A percentile compares a stretch with the other conserved stretches of the same genome.
These are phyloP conservation scores for Polyploca ridens DNA, from an alignment of 2,888 invertebrate species.

Conservation along the genomic window DNA sequence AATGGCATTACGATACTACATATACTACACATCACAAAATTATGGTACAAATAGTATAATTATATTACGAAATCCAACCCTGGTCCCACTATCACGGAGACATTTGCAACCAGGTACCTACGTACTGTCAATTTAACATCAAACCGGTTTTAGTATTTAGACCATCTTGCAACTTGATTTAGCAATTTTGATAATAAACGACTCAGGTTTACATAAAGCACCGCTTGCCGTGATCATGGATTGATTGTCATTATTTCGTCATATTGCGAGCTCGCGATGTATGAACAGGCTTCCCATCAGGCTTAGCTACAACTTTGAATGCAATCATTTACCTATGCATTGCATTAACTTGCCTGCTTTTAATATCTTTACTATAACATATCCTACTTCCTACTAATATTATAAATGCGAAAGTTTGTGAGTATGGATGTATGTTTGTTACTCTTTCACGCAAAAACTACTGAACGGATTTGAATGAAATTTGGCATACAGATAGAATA, in stretches of 20 bases:
- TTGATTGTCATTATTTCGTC: slow-evolving; percentile 22
- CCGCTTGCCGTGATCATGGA: slow-evolving; percentile 16
- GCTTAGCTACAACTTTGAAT: not conserved
- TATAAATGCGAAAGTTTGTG: not conserved
- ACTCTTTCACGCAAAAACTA: too few species aligned
- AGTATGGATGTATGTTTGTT: too few species aligned
- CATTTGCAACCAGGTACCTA: slow-evolving; percentile 36
- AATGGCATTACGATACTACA: too few species aligned
- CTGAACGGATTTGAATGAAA: too few species aligned
- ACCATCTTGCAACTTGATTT: slow-evolving; percentile 28
- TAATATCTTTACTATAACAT: too few species aligned
- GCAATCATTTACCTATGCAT: not conserved
- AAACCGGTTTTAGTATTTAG: slow-evolving; percentile 38
- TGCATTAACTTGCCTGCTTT: too few species aligned
- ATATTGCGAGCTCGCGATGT: slow-evolving; percentile 15
- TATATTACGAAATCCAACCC: too few species aligned
- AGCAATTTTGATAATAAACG: slow-evolving; percentile 26
- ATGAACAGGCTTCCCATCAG: slow-evolving; percentile 1
- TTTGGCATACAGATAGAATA: too few species aligned
- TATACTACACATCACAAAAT: too few species aligned
- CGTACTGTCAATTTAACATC: slow-evolving; percentile 25
- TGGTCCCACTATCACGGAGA: slow-evolving; percentile 35
- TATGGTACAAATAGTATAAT: too few species aligned
- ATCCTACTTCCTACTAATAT: too few species aligned
- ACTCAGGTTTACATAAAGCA: slow-evolving; percentile 1